Evolutionary conservation across 2,113 vertebrate species (phyloP), one percentile per base, ranked within the genome.

Genomic region (Chinchilla lanigera): DNA sequence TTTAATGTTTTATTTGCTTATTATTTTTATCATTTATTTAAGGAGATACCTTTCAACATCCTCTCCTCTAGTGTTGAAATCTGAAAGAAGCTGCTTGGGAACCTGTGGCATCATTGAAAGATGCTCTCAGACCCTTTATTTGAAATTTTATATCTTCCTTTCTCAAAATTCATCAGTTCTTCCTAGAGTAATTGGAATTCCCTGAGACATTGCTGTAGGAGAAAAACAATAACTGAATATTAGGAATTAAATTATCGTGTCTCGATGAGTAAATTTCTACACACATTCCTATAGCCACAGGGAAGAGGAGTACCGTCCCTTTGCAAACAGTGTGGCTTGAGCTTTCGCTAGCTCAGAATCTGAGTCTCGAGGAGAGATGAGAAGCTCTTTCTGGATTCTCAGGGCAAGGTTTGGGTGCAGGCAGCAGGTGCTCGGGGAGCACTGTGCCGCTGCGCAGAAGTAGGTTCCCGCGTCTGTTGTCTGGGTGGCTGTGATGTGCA

Each of bases 401-500:
- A 63, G 41, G 84, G 30, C 20, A 24, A 60, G 30, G 71, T 94
- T 54, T 96, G 60, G 50, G 24, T 44, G 38, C 38, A 65, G 61
- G 58, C 35, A 6, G 41, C 95, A 94, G 92, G 80, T 94, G 73
- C n/a, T 50, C 24, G 3, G 30, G 80, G 65, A 96, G 14, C 89
- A 26, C 89, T 89, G 97, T 95, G 92, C 3, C 38, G 0, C 28
- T 0, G 20, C 12, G 0, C 97, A 97, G 88, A 97, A 94, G 50
- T 95, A 96, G 69, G 24, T 88, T 83, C 86, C 95, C 8, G 0
- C 22, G 38, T 96, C 90, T 78, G 69, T 65, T 33, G 13, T 56
- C 63, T 93, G 83, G 54, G 50, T 0, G 1, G 44, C 69, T 0
- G 4, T 0, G 38, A 92, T 65, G 24, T 81, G 38, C 77, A 96